Conservation (phyloP, 2,888 invertebrate genomes). For the Sarcophaga variegata region DNA sequence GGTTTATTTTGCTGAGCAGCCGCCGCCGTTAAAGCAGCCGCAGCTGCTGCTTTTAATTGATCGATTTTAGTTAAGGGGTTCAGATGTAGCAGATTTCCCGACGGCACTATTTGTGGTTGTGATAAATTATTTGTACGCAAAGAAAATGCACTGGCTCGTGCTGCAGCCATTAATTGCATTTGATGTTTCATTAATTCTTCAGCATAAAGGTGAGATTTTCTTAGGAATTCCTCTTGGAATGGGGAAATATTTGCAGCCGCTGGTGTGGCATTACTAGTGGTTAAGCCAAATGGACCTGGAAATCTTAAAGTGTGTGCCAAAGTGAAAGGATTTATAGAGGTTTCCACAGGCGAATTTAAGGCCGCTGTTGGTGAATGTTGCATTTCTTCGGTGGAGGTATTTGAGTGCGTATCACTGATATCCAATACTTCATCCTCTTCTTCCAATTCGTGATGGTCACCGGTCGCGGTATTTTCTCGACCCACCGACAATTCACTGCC, state of each 20-base stretch:
- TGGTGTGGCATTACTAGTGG: conserved; percentile 59
- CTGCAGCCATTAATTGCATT: conserved; percentile 82
- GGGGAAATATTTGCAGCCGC: conserved; percentile 71
- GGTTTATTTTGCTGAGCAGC: conserved; percentile 66
- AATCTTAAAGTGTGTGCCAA: conserved; percentile 74
- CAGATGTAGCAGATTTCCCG: conserved; percentile 82
- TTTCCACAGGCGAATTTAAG: conserved; percentile 25
- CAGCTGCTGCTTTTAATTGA: conserved; percentile 77
- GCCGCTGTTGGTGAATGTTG: conserved; percentile 49
- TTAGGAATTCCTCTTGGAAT: conserved; percentile 81
- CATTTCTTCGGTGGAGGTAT: conserved; percentile 69
- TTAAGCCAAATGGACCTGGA: conserved; percentile 71
- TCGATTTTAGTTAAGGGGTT: conserved; percentile 87
- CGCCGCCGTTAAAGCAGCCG: conserved; percentile 73
- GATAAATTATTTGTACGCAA: conserved; percentile 67
- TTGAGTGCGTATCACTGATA: conserved; percentile 70
- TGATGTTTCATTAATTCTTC: conserved; percentile 82
- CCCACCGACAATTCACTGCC: conserved; percentile 91
- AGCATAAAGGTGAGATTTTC: conserved; percentile 81
- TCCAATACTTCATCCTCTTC: conserved; percentile 70
- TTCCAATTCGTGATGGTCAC: conserved; percentile 74
- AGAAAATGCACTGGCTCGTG: conserved; percentile 79
- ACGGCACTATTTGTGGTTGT: conserved; percentile 25
- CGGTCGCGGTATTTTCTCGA: conserved; percentile 83
- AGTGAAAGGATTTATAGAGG: conserved; percentile 71